Base-by-base conservation (phyloP, 2,113 vertebrate species). In the Sardina pilchardus region DNA sequence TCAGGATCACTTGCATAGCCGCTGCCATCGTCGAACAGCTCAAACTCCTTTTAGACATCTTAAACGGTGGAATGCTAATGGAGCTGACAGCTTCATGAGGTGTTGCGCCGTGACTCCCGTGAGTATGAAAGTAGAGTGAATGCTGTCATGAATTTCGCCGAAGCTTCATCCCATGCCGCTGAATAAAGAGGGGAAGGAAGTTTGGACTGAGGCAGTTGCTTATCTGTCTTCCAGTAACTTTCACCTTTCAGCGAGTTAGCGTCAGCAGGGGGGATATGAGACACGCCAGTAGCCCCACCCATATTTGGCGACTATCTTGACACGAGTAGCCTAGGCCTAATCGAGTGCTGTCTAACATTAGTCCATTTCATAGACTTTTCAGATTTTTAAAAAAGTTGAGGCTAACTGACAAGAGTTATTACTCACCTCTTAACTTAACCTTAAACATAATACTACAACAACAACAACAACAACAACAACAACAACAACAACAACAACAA, bases 181-280 rank as follows among this genome's bases (percentile, higher is more conserved):
- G 84, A 36, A 75, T 63, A 2, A 84, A 89, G 91, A 94, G 2
- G 4, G 93, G 92, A 93, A 93, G 90, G 63, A 71, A 71, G 78
- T 80, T 87, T 48, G 78, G 34, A 78, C 63, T 24, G 10, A 34
- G 24, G 83, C 36, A 4, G 36, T 53, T 43, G 34, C 85, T 89
- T 26, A 16, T 39, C 82, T 78, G 2, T 26, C 84, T 81, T 63
- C 7, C 16, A 2, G 39, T 48, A 39, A 75, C 50, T 83, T 85
- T 86, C 26, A 88, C 83, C 43, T 48, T 39, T 26, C n/a, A 59
- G 34, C 34, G 59, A 71, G n/a, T 0, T 80, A 81, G 1, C 17
- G 3, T 81, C 39, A 42, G 39, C n/a, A n/a, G 56, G 43, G 75
- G 87, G 71, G 30, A 36, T 78, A 78, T 42, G 39, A 3, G 71